A percentile compares a stretch with the other conserved stretches of the same genome.
These are phyloP conservation scores for Eurystomus glaucurus DNA, from an alignment of 2,797 vertebrate genomes.

Conservation along the genomic window DNA sequence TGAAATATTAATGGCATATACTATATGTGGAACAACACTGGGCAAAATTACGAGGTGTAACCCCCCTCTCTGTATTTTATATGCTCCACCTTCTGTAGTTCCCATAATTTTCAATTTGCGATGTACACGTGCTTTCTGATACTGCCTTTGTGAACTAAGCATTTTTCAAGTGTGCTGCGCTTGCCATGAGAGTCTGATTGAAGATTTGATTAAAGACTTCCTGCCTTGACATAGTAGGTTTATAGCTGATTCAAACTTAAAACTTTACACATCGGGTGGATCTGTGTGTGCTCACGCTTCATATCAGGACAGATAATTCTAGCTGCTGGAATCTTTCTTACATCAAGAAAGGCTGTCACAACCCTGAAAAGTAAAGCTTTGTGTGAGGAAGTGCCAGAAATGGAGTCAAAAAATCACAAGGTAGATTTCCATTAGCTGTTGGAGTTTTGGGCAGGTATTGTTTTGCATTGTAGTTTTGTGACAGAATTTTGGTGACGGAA, in stretches of 20 bases:
- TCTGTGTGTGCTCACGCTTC: rapidly evolving
- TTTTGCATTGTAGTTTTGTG: background rate
- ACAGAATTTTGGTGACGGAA: background rate
- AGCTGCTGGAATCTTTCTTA: background rate
- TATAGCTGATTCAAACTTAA: background rate
- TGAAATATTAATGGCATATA: background rate
- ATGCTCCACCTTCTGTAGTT: background rate
- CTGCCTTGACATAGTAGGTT: background rate
- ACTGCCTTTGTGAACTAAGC: background rate
- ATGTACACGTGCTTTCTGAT: background rate
- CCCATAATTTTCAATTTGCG: background rate
- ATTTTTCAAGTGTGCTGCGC: background rate
- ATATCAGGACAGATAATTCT: background rate
- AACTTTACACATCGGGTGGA: background rate
- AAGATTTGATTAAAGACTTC: background rate
- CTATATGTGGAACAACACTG: background rate
- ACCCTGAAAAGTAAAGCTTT: background rate
- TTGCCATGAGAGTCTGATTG: background rate
- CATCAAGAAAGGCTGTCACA: background rate
- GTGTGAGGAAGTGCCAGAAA: background rate
- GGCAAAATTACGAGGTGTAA: background rate
- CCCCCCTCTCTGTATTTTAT: background rate
- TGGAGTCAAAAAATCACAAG: background rate
- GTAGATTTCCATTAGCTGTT: background rate
- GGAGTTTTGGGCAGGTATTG: background rate